A percentile compares a stretch with the other conserved stretches of the same genome.
Conservation (phyloP, 2,888 invertebrate genomes). For the Pyralis farinalis region DNA sequence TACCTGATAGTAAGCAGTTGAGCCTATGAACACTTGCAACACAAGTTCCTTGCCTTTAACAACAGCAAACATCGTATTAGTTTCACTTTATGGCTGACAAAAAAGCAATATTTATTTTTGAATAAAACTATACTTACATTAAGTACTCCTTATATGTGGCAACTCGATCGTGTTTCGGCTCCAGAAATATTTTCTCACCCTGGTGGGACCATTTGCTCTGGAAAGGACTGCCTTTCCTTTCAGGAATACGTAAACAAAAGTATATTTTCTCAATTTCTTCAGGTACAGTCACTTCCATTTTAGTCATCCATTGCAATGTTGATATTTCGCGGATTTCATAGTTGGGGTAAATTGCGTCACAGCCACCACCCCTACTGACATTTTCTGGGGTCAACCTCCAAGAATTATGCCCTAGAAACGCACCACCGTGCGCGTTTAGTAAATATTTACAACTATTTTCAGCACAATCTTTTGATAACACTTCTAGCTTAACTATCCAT, state of each 20-base stretch:
- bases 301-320: conserved; percentile 45
- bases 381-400: conserved; percentile 61
- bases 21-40: too few species aligned
- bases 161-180: conserved; percentile 36
- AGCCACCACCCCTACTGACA: conserved; percentile 47
- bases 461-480: conserved; percentile 44
- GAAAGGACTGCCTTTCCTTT: conserved; percentile 40
- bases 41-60: too few species aligned
- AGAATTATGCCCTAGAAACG: conserved; percentile 63
- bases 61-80: too few species aligned
- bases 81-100: too few species aligned
- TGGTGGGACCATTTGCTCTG: conserved; percentile 75
- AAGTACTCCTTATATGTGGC: not conserved
- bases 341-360: conserved; percentile 56
- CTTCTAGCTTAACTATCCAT: conserved; percentile 50
- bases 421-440: conserved; percentile 58
- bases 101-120: too few species aligned
- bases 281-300: conserved; percentile 50
- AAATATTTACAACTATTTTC: conserved; percentile 69
- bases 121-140: conserved; percentile 7
- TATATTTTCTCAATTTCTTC: conserved; percentile 42
- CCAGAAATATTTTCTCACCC: conserved; percentile 59
- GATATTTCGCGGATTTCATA: conserved; percentile 60
- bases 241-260: conserved; percentile 53
- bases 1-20: too few species aligned